Base-by-base conservation (phyloP, 1,140 invertebrate genomes). In the Thalassaphorura encarpata region DNA sequence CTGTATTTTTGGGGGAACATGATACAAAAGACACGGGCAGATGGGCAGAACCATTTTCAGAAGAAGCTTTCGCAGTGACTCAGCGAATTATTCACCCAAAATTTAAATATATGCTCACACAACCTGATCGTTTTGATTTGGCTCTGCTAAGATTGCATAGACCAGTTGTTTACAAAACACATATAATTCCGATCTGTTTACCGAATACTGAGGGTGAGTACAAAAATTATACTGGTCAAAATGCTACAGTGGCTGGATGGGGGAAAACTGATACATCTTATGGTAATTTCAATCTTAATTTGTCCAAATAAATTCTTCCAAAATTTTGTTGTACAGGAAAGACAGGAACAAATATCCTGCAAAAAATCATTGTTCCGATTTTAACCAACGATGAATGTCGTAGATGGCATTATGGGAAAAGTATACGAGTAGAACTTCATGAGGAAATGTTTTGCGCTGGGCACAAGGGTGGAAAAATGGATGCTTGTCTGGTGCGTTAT, bases 381-480 rank as follows among this genome's bases (percentile, higher is more conserved):
- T 76, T 87, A 49, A 81, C 81, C 77, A 76, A 81, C 62, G 75
- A 78, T 50, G 82, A 86, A 66, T 87, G 85, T 69, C 75, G 84
- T 29, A 74, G 76, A n/a, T 87, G 85, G 85, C 85, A 87, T 62
- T 76, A 80, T 64, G 82, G 78, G 54, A 86, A 85, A 63, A 80
- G 82, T 64, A 87, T 87, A 27, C 76, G 77, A 41, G 79, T 87
- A 1, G 82, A 87, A 63, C 73, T 83, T 3, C 79, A 81, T 64
- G 57, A 76, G 8, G 85, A 87, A 69, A 88, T 88, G 85, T 79
- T 89, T 43, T 89, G 86, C 71, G 86, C 86, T 5, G 86, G 86
- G 8, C 84, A 88, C 62, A 80, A 83, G 6, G 81, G 85, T 63
- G 86, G 86, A 1, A 79, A 83, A 58, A 84, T 83, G 68, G 86